A percentile compares a stretch with the other conserved stretches of the same genome.
These are phyloP conservation scores for Buceros bicornis DNA, from an alignment of 2,797 vertebrate species.

Conservation along the genomic window DNA sequence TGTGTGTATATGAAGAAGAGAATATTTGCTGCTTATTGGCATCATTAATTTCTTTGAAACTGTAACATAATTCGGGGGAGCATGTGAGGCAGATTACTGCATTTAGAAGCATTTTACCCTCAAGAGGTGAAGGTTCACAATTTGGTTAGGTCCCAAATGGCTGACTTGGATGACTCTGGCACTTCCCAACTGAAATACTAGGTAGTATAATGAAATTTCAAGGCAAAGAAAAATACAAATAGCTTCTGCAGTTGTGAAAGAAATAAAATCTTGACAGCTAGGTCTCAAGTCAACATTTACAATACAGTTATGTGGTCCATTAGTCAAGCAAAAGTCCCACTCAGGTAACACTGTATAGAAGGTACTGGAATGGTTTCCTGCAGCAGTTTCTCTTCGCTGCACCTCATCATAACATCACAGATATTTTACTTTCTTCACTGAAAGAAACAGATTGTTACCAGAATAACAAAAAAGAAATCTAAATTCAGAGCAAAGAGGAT, in stretches of 20 bases:
- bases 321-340: neutral
- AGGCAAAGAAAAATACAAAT: neutral
- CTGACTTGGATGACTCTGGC: neutral
- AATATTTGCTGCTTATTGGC: neutral
- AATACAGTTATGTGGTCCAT: neutral
- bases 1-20: neutral
- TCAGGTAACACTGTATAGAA: neutral
- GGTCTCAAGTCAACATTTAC: neutral
- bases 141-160: neutral
- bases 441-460: neutral
- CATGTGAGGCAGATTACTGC: neutral
- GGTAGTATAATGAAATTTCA: slow-evolving; percentile 32
- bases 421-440: neutral
- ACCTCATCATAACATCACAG: neutral
- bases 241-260: slow-evolving; percentile 22
- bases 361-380: neutral
- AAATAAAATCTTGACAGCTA: neutral
- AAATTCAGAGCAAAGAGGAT: neutral
- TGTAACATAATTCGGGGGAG: neutral
- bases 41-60: neutral
- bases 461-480: neutral
- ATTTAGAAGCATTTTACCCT: neutral
- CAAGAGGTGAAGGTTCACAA: neutral
- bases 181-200: slow-evolving; percentile 13
- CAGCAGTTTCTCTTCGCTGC: neutral